Percentiles rank a stretch among this genome's conserved stretches.
phyloP scores from a whole-genome alignment of 2,888 invertebrate genomes.

The Geophilus truncorum region DNA sequence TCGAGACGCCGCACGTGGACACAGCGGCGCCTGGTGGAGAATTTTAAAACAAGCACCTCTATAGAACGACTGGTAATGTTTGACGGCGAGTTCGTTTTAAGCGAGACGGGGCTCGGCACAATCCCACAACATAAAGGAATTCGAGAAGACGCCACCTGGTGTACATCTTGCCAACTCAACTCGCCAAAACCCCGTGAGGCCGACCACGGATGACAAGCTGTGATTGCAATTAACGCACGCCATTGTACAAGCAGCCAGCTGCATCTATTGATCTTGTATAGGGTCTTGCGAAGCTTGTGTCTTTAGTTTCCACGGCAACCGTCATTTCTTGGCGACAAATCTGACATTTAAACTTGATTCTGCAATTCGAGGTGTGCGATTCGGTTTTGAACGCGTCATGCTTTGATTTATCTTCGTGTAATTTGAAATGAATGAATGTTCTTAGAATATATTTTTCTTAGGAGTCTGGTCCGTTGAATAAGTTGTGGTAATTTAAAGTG shows the following conservation, averaged over 20 bases:
- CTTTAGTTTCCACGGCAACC: slow-evolving; percentile 1
- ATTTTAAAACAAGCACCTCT: neutral
- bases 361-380: no score
- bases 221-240: slow-evolving; percentile 20
- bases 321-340: no score
- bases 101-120: neutral
- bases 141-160: slow-evolving; percentile 12
- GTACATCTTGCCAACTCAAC: neutral
- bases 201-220: slow-evolving; percentile 25
- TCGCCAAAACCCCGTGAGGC: slow-evolving; percentile 9
- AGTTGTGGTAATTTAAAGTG: no score
- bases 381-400: no score
- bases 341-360: no score
- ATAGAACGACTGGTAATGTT: neutral
- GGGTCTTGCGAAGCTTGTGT: no score
- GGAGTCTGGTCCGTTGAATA: no score
- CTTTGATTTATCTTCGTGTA: no score
- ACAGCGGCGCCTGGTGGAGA: neutral
- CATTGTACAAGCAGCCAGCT: slow-evolving; percentile 23
- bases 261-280: neutral
- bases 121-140: neutral
- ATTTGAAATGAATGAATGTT: no score
- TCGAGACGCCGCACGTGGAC: neutral
- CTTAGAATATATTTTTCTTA: no score
- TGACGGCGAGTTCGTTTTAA: neutral